A percentile compares a stretch with the other conserved stretches of the same genome.
Conservation (phyloP, 2,888 invertebrate species). For the Meloe dianella region DNA sequence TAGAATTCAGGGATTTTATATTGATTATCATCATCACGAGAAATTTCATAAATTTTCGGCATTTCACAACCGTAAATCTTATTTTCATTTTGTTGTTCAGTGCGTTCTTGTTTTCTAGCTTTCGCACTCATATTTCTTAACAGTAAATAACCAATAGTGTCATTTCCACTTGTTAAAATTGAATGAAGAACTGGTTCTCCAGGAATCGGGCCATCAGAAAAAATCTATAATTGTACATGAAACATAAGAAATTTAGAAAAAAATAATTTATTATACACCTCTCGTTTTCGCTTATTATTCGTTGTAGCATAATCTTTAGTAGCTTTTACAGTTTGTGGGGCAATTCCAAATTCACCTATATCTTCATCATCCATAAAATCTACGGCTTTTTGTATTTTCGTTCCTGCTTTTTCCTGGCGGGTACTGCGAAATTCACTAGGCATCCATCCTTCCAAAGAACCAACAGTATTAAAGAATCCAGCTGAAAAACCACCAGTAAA, state of each 20-base stretch:
- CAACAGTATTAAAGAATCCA: constrained; percentile 96
- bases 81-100: constrained; percentile 42
- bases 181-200: constrained; percentile 76
- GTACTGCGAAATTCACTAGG: constrained; percentile 92
- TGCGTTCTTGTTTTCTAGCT: constrained; percentile 61
- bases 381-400: constrained; percentile 73
- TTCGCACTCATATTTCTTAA: constrained; percentile 93
- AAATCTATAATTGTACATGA: constrained; percentile 43
- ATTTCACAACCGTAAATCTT: constrained; percentile 64
- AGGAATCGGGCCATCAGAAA: constrained; percentile 59
- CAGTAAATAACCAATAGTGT: constrained; percentile 86
- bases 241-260: too few relatives aligned
- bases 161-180: constrained; percentile 75
- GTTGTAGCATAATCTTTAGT: constrained; percentile 74
- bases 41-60: constrained; percentile 54
- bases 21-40: constrained; percentile 65
- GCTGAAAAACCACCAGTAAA: constrained; percentile 98
- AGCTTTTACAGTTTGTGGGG: constrained; percentile 83
- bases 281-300: constrained; percentile 57
- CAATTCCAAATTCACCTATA: constrained; percentile 92
- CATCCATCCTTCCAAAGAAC: constrained; percentile 93
- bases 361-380: constrained; percentile 99
- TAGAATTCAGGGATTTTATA: constrained; percentile 83
- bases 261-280: too few relatives aligned
- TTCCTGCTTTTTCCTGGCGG: constrained; percentile 70